Base-by-base conservation (phyloP, 2,797 vertebrate species). In the Potorous gilbertii region DNA sequence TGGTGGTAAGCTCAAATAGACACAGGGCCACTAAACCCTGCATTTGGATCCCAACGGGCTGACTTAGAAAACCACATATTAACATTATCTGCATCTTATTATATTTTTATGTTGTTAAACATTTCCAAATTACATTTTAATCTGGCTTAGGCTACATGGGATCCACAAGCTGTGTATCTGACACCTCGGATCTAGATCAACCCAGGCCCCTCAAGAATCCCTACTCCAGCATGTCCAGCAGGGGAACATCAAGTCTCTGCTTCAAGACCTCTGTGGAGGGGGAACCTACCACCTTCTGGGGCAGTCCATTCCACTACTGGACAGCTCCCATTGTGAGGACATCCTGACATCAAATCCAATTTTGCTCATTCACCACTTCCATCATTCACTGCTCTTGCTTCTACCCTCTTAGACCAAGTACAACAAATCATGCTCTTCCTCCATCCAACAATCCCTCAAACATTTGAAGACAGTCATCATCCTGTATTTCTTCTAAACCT, bases 401-500 rank as follows among this genome's bases (percentile, higher is more conserved):
- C 8, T 81, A 18, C 56, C 8, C n/a, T 90, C 46, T 50, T 54
- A n/a, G 34, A 11, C 50, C 55, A 40, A 0, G 0, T 0, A 5
- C 34, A 54, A 12, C 1, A 66, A 46, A n/a, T 27, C 21, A 46
- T 24, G 6, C 16, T 28, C 52, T n/a, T 52, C 92, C 46, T 92
- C 50, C 89, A 54, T 90, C 90, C 29, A 29, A 74, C 1, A 56
- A 40, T 13, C 57, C 57, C 92, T 46, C 40, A 8, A 4, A 0
- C 74, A 54, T 52, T 50, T 56, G 28, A 55, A 50, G 62, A 24
- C 12, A 40, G 57, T 1, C 0, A 92, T 1, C 0, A 92, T 2
- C 0, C 0, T 40, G n/a, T 9, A 21, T 34, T 40, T 46, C n/a
- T 55, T 27, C 11, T n/a, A 0, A 1, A 50, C 21, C 46, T 92